phyloP scores from a whole-genome alignment of 2,888 invertebrate genomes.

The Allolobophora icterica region DNA sequence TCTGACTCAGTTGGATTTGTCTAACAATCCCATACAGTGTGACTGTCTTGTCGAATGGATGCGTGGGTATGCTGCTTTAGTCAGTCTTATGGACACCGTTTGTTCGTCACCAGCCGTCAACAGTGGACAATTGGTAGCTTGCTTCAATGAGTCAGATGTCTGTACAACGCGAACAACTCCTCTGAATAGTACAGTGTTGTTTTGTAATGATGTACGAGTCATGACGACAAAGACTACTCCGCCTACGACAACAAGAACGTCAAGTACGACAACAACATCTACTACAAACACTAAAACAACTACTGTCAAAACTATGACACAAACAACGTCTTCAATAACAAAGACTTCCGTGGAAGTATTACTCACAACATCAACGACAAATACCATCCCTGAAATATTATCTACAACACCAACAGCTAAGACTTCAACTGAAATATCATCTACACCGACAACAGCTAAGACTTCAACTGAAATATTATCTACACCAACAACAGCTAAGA shows the following conservation, averaged over 20 bases:
- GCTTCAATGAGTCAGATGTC: conserved; percentile 7
- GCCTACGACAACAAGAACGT: not conserved
- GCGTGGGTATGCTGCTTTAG: not conserved
- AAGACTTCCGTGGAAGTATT: not conserved
- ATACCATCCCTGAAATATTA: not conserved
- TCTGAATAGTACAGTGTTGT: not conserved
- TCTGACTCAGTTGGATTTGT: not conserved
- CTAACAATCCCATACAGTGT: not conserved
- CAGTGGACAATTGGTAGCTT: not conserved
- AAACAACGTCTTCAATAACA: not conserved
- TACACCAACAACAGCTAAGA: not conserved
- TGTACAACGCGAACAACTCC: not conserved
- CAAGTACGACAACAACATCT: not conserved
- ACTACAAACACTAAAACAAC: not conserved
- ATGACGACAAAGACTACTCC: not conserved
- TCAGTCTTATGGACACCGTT: not conserved
- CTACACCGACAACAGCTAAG: too few relatives aligned
- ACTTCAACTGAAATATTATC: not conserved
- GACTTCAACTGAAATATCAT: not conserved
- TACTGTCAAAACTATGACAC: not conserved
- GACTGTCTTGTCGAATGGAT: not conserved
- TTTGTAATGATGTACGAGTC: not conserved
- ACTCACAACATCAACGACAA: not conserved
- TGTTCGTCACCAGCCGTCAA: not conserved
- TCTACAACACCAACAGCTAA: not conserved